Conservation (phyloP, 2,113 vertebrate species). For the Brienomyrus longianalis region DNA sequence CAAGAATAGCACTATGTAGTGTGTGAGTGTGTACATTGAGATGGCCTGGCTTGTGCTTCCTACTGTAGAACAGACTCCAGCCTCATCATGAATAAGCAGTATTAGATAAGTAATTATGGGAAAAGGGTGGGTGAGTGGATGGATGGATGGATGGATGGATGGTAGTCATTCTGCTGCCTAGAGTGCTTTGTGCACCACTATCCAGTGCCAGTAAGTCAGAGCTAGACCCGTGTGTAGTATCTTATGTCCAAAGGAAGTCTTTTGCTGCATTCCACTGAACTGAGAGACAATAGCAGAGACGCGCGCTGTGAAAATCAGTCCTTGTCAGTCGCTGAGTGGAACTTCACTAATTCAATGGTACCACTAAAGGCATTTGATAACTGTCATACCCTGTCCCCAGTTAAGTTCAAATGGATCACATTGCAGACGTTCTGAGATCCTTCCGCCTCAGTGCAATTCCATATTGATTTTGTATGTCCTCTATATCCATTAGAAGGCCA, state of each 20-base stretch:
- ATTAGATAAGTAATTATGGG: not conserved
- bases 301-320: not conserved
- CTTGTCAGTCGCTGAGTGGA: not conserved
- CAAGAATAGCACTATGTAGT: not conserved
- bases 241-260: not conserved
- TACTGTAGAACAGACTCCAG: not conserved
- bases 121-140: not conserved
- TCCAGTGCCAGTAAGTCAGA: not conserved
- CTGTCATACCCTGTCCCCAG: not conserved
- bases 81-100: not conserved
- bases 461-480: constrained; percentile 1
- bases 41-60: not conserved
- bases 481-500: not conserved
- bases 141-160: not conserved
- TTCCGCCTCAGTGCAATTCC: not conserved
- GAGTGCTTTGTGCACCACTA: not conserved
- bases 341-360: not conserved
- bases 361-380: not conserved
- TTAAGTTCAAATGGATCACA: not conserved
- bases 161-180: not conserved
- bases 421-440: not conserved
- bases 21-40: not conserved
- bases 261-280: not conserved
- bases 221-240: not conserved
- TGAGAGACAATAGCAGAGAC: not conserved